phyloP scores from a whole-genome alignment of 2,888 invertebrate genomes.

The Rhagium mordax region DNA sequence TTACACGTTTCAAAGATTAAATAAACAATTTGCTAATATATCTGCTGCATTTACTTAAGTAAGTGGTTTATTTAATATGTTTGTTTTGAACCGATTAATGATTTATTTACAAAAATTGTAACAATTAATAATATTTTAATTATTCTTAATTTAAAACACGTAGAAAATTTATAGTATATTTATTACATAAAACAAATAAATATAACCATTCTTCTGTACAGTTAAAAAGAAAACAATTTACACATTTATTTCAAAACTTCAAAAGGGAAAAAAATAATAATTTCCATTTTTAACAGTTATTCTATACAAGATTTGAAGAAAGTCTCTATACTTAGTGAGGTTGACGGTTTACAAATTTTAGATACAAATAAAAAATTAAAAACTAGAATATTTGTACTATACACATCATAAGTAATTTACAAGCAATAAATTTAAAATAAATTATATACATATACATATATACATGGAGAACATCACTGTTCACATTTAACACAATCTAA shows the following conservation, averaged over 20 bases:
- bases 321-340: neutral
- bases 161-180: neutral
- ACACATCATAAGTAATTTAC: conserved; percentile 26
- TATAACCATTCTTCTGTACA: neutral
- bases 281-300: neutral
- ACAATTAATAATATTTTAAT: no score
- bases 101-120: no score
- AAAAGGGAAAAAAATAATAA: neutral
- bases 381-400: conserved; percentile 36
- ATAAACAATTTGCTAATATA: neutral
- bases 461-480: conserved; percentile 32
- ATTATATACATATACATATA: conserved; percentile 31
- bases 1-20: neutral
- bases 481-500: conserved; percentile 14
- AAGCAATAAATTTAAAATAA: conserved; percentile 22
- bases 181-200: neutral
- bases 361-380: conserved; percentile 30
- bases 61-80: neutral
- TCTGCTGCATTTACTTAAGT: neutral
- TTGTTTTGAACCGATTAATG: neutral
- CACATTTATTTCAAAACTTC: neutral
- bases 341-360: neutral
- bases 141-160: neutral
- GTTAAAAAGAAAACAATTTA: neutral
- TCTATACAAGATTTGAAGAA: neutral